Evolutionary conservation across 23 tunicate genomes (phyloP).

Genomic region (Halocynthia aurantium): DNA sequence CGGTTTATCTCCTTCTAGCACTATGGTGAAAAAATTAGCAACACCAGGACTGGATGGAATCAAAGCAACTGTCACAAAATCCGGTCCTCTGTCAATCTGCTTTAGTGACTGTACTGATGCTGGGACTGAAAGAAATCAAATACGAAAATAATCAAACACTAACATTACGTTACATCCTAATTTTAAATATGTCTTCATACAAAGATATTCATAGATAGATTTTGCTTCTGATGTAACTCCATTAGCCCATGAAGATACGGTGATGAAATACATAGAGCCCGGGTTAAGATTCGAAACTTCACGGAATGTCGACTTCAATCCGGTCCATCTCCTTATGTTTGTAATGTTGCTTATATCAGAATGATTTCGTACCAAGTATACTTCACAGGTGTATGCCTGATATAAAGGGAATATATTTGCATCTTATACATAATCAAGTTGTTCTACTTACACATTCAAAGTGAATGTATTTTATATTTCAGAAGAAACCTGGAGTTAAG

Average conservation of each 20-base stretch:
- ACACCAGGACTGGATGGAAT: not conserved
- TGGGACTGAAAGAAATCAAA: not conserved
- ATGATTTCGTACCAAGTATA: not conserved
- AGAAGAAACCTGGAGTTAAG: too few species aligned
- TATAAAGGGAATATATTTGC: not conserved
- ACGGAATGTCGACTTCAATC: not conserved
- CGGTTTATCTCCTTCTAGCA: too few species aligned
- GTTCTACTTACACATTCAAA: too few species aligned
- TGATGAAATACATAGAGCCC: not conserved
- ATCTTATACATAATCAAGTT: not conserved
- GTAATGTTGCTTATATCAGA: not conserved
- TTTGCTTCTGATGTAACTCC: not conserved
- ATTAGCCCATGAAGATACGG: not conserved
- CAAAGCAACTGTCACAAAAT: not conserved
- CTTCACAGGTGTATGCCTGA: conserved; percentile 6
- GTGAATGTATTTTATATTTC: too few species aligned
- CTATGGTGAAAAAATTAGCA: not conserved
- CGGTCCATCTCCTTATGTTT: not conserved
- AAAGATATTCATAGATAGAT: not conserved
- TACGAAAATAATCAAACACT: not conserved
- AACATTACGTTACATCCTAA: not conserved
- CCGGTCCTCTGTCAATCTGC: not conserved
- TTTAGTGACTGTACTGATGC: not conserved
- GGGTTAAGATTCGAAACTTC: not conserved
- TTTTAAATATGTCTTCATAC: not conserved